Percentiles rank a stretch among this genome's conserved stretches.
phyloP scores from a whole-genome alignment of 2,113 vertebrate species.

The Porphyrio hochstetteri region DNA sequence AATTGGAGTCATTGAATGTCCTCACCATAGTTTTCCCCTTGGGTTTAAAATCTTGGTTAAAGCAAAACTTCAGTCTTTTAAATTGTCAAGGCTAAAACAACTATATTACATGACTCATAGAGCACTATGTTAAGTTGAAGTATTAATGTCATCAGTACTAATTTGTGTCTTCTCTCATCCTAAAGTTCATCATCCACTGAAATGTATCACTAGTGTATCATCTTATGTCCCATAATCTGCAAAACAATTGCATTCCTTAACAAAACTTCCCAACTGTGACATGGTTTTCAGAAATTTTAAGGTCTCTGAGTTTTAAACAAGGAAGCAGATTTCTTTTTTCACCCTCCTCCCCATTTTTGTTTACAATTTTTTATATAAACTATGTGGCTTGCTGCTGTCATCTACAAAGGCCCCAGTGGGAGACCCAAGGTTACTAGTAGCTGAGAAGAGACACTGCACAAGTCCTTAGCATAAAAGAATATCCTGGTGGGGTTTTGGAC shows the following conservation, averaged over 20 bases:
- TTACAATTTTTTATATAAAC: background rate
- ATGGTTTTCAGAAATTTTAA: background rate
- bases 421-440: constrained; percentile 24
- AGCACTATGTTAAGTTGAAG: background rate
- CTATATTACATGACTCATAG: background rate
- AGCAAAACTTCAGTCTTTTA: background rate
- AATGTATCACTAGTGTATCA: background rate
- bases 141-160: background rate
- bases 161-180: background rate
- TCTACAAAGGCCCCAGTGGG: background rate
- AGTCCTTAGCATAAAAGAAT: constrained; percentile 57
- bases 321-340: background rate
- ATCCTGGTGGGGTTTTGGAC: constrained; percentile 40
- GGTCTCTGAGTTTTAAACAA: background rate
- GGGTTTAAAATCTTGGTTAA: constrained; percentile 3
- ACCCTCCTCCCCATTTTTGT: fast-evolving
- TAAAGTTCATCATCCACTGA: background rate
- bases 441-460: constrained; percentile 18
- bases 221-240: background rate
- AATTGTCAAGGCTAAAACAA: background rate
- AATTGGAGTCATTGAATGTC: constrained; percentile 24
- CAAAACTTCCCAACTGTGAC: background rate
- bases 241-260: background rate
- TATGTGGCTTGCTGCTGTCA: background rate
- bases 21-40: background rate